phyloP scores from a whole-genome alignment of 2,113 vertebrate species.

The Xiphophorus couchianus region DNA sequence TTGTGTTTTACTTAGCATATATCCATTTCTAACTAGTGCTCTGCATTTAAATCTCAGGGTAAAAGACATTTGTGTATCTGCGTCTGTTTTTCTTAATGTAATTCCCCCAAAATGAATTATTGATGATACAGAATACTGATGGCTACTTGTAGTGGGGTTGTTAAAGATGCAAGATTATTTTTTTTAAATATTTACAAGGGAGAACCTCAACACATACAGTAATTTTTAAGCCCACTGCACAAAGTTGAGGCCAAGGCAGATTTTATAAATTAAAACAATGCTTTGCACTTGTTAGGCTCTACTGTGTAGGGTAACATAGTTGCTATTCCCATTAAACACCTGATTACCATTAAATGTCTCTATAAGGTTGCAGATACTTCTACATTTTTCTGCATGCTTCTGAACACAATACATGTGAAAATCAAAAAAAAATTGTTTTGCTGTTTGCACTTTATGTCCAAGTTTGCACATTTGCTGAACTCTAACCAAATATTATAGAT shows the following conservation, averaged over 20 bases:
- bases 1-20: constrained; percentile 6
- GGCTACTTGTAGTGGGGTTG: not conserved
- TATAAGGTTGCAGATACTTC: not conserved
- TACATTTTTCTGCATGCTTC: not conserved
- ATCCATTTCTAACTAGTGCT: not conserved
- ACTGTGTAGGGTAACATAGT: constrained; percentile 24
- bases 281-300: not conserved
- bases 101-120: not conserved
- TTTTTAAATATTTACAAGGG: constrained; percentile 9
- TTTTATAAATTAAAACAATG: constrained; percentile 9
- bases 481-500: not conserved
- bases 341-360: not conserved
- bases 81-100: not conserved
- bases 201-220: not conserved
- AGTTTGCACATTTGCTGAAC: constrained; percentile 49
- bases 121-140: too few species aligned
- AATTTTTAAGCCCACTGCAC: constrained; percentile 2
- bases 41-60: not conserved
- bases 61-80: not conserved
- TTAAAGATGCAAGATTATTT: not conserved
- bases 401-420: not conserved
- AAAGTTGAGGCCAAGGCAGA: not conserved
- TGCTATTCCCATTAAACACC: not conserved
- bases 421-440: not conserved
- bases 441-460: constrained; percentile 62